These are phyloP conservation scores for Orycteropus afer DNA, from an alignment of 2,113 vertebrate genomes.

Conservation along the genomic window DNA sequence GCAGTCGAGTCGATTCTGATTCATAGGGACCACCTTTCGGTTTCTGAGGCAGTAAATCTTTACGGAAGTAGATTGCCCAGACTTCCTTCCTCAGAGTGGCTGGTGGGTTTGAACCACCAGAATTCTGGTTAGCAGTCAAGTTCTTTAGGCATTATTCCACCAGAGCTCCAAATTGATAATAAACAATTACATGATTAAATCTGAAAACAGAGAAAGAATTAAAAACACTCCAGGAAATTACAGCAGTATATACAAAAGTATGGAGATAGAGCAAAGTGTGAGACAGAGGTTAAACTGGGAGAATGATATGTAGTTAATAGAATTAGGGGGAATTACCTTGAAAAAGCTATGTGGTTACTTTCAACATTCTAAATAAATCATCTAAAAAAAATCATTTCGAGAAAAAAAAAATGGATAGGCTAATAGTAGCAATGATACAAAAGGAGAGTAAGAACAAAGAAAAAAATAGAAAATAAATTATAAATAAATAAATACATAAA, in stretches of 20 bases:
- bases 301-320: background rate
- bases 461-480: background rate
- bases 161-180: too few species aligned
- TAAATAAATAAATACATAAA: background rate
- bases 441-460: background rate
- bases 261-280: background rate
- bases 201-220: background rate
- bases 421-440: background rate
- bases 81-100: too few species aligned
- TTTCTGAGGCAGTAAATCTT: too few species aligned
- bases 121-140: too few species aligned
- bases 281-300: background rate
- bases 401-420: background rate
- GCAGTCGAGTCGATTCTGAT: too few species aligned
- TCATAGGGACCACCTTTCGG: too few species aligned
- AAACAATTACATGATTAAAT: background rate
- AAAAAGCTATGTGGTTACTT: background rate
- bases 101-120: too few species aligned
- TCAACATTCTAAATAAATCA: background rate
- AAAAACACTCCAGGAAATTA: background rate
- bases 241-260: background rate
- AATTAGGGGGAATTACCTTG: background rate
- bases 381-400: background rate
- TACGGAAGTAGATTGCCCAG: too few species aligned
- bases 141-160: too few species aligned